Evolutionary conservation across 2,888 invertebrate species (phyloP), one percentile per base, ranked within the genome.

Genomic region (Crematogaster levior): DNA sequence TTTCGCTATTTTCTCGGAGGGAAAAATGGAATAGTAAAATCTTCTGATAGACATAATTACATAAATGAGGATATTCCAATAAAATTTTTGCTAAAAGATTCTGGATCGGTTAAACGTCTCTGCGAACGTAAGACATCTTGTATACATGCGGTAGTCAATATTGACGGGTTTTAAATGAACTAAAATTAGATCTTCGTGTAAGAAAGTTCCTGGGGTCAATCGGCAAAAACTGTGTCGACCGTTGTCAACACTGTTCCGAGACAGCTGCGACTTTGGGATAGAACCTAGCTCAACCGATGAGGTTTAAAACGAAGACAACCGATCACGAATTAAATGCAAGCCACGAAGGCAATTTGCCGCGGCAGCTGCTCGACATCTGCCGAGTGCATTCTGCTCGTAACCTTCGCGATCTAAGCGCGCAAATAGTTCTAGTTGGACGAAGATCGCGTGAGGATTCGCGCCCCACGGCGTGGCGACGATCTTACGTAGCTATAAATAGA

Each of bases 311-410:
- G 84, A 85, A 90, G 87, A 85, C 86, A 68, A 81, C 83, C 86
- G 84, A 88, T 86, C 81, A 81, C 46, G 72, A 84, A 84, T 86
- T 87, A 86, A 89, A 89, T 89, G 85, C 89, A 81, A 86, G 86
- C 86, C 88, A 88, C 89, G 85, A 83, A 81, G 82, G 87, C 90
- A 90, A 88, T 89, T 88, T 87, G 85, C 81, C 81, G 81, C 82
- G 85, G 90, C 93, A 93, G 93, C 93, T 93, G 93, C 88, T 88
- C 91, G 90, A 92, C 93, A 93, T 93, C 93, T 93, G 93, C 91
- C 90, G 90, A 91, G 91, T 92, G 91, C 92, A 89, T 92, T 91
- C 88, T 89, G 56, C 83, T 79, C 65, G 84, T 83, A 84, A 83
- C 83, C 84, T 85, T 88, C 86, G 89, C 84, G 81, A 84, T 81